Conservation (phyloP, 2,797 vertebrate genomes). For the Hyperoplus immaculatus region DNA sequence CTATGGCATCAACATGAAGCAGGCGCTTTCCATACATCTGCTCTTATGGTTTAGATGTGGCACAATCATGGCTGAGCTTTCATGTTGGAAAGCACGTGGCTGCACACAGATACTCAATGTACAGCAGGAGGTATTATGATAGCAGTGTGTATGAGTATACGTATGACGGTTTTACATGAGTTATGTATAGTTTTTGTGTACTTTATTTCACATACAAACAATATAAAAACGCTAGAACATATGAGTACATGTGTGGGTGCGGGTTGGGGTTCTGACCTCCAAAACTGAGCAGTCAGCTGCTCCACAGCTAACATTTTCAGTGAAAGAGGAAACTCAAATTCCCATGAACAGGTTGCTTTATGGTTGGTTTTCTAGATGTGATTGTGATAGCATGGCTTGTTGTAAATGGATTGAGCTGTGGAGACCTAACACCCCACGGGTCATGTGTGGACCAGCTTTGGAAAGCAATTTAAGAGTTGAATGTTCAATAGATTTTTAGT, state of each 20-base stretch:
- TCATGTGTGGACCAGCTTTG: neutral
- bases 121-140: neutral
- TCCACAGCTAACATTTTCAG: neutral
- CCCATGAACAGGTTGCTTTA: neutral
- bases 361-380: neutral
- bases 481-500: neutral
- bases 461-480: neutral
- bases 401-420: neutral
- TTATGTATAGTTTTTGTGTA: too few species aligned
- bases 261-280: neutral
- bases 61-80: slow-evolving; percentile 49
- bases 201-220: too few species aligned
- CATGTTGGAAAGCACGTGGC: slow-evolving; percentile 29
- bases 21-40: slow-evolving; percentile 35
- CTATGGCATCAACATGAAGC: slow-evolving; percentile 35
- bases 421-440: neutral
- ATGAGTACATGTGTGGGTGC: too few species aligned
- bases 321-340: neutral
- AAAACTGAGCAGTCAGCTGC: neutral
- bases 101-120: slow-evolving; percentile 18
- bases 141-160: neutral
- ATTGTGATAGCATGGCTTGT: neutral
- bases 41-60: slow-evolving; percentile 56
- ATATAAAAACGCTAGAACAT: too few species aligned
- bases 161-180: neutral